Evolutionary conservation across 2,113 vertebrate genomes (phyloP).

Genomic region (Catagonus wagneri): DNA sequence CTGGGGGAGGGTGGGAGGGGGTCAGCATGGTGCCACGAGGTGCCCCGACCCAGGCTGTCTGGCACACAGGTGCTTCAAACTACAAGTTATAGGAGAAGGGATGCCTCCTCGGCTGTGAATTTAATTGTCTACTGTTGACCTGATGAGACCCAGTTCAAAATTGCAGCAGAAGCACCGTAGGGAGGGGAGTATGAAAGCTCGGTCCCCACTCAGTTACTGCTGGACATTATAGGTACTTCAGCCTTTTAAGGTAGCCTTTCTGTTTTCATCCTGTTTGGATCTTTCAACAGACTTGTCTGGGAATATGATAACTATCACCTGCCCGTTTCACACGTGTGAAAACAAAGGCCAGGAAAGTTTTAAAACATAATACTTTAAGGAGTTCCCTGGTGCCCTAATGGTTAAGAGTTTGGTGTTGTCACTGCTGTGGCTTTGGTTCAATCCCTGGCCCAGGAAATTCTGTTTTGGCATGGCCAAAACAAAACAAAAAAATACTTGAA

Average conservation of each 20-base stretch:
- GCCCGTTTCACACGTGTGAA: background rate
- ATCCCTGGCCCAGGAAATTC: too few species aligned
- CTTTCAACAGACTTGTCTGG: background rate
- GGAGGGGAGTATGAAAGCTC: fast-evolving
- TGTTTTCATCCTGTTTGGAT: background rate
- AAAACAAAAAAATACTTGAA: background rate
- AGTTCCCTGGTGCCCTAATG: too few species aligned
- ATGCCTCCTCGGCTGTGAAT: background rate
- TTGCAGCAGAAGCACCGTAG: background rate
- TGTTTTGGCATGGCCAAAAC: too few species aligned
- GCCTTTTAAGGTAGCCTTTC: background rate
- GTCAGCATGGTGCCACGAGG: fast-evolving
- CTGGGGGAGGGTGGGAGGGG: constrained; percentile 81
- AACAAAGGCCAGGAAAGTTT: background rate
- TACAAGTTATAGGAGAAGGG: background rate
- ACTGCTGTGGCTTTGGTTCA: too few species aligned
- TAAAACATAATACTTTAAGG: background rate
- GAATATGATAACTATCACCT: background rate
- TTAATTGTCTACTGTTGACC: background rate
- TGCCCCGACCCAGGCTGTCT: background rate
- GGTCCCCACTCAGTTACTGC: fast-evolving
- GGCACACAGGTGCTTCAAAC: background rate
- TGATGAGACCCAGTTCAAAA: background rate
- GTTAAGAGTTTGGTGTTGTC: too few species aligned
- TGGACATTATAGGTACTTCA: fast-evolving